A percentile compares a stretch with the other conserved stretches of the same genome.
Conservation (phyloP, 2,797 vertebrate genomes). For the Microcaecilia unicolor region DNA sequence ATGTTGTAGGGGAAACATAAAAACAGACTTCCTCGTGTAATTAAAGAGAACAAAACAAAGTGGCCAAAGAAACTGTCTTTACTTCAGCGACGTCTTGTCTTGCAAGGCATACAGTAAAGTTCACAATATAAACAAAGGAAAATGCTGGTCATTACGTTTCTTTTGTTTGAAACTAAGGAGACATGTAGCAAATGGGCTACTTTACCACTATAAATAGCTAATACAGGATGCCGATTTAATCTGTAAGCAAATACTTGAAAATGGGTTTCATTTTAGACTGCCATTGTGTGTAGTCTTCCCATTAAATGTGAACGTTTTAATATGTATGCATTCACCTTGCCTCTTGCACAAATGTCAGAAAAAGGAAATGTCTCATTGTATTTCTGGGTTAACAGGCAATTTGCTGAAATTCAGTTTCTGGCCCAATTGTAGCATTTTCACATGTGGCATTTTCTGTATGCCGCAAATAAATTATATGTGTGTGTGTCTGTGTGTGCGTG, state of each 20-base stretch:
- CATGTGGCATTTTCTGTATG: conserved; percentile 42
- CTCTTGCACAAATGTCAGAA: conserved; percentile 71
- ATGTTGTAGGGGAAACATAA: conserved; percentile 32
- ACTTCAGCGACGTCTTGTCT: conserved; percentile 52
- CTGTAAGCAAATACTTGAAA: conserved; percentile 88
- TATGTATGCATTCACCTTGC: conserved; percentile 75
- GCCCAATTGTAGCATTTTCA: conserved; percentile 57
- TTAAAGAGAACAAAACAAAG: conserved; percentile 58
- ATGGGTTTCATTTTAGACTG: conserved; percentile 79
- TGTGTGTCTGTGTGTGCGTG: conserved; percentile 2
- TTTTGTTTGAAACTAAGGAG: conserved; percentile 54
- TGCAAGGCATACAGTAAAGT: conserved; percentile 32
- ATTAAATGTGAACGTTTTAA: conserved; percentile 92
- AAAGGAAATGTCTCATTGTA: conserved; percentile 49
- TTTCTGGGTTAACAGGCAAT: conserved; percentile 55
- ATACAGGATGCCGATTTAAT: conserved; percentile 42
- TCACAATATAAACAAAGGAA: conserved; percentile 53
- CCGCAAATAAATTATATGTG: conserved; percentile 33
- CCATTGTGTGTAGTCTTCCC: conserved; percentile 83
- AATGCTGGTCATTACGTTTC: conserved; percentile 64
- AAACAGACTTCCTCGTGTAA: conserved; percentile 56
- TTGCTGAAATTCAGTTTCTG: conserved; percentile 58
- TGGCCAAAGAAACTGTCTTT: conserved; percentile 79
- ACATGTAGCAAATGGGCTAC: conserved; percentile 47
- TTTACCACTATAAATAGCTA: conserved; percentile 37